These are phyloP conservation scores for Actenoides lindsayi DNA, from an alignment of 2,113 vertebrate species.

Conservation along the genomic window DNA sequence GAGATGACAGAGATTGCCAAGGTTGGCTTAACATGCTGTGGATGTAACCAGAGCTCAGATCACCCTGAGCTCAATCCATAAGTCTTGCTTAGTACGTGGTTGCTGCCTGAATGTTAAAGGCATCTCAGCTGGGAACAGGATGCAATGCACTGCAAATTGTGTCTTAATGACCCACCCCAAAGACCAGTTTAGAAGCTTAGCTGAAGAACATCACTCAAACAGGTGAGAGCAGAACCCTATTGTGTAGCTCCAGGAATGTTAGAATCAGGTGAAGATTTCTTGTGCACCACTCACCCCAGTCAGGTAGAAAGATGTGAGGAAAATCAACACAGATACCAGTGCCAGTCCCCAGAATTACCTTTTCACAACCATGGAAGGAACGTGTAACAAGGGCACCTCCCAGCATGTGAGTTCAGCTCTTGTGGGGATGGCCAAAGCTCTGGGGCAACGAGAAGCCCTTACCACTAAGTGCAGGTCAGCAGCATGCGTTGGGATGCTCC, in stretches of 20 bases:
- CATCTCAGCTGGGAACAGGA: not conserved
- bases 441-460: not conserved
- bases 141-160: not conserved
- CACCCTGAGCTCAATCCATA: not conserved
- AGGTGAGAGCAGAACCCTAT: not conserved
- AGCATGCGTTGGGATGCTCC: rapidly evolving
- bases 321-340: not conserved
- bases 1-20: rapidly evolving
- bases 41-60: not conserved
- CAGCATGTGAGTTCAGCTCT: not conserved
- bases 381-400: not conserved
- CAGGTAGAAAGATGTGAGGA: not conserved
- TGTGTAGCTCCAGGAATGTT: not conserved
- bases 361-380: not conserved
- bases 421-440: rapidly evolving
- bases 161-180: not conserved
- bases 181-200: not conserved
- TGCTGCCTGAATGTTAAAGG: not conserved
- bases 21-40: rapidly evolving
- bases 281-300: not conserved
- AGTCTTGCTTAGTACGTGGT: not conserved
- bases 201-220: not conserved
- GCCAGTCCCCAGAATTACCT: not conserved
- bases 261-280: not conserved
- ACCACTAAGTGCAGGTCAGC: not conserved